Conservation (phyloP, 2,888 invertebrate species). For the Nipponacmea schrenckii region DNA sequence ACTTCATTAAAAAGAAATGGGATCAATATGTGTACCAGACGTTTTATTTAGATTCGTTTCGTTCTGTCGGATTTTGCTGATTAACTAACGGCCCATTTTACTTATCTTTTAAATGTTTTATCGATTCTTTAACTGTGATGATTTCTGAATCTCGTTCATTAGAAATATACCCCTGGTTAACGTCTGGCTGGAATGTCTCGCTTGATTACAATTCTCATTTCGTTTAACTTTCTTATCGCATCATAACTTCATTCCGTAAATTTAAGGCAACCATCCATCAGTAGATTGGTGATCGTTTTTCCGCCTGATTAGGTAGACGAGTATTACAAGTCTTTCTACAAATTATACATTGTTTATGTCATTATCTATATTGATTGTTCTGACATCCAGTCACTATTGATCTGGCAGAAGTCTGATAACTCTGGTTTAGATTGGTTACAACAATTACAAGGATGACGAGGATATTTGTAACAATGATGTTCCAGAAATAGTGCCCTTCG, state of each 20-base stretch:
- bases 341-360: background rate
- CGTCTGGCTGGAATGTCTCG: background rate
- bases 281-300: background rate
- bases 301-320: background rate
- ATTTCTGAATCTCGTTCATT: background rate
- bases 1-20: background rate
- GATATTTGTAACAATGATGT: no score
- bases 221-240: background rate
- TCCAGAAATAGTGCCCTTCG: no score
- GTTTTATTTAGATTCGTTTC: constrained; percentile 1
- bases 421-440: no score
- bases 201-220: constrained; percentile 7
- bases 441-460: no score
- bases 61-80: background rate
- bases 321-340: background rate
- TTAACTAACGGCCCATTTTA: background rate
- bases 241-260: background rate
- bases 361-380: background rate
- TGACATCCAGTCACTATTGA: background rate
- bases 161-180: background rate
- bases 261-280: constrained; percentile 1
- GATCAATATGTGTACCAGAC: background rate
- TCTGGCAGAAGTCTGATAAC: no score
- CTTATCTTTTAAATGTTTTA: background rate
- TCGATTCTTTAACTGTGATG: background rate